phyloP scores from a whole-genome alignment of 2,888 invertebrate genomes.

The Sphecodes monilicornis region DNA sequence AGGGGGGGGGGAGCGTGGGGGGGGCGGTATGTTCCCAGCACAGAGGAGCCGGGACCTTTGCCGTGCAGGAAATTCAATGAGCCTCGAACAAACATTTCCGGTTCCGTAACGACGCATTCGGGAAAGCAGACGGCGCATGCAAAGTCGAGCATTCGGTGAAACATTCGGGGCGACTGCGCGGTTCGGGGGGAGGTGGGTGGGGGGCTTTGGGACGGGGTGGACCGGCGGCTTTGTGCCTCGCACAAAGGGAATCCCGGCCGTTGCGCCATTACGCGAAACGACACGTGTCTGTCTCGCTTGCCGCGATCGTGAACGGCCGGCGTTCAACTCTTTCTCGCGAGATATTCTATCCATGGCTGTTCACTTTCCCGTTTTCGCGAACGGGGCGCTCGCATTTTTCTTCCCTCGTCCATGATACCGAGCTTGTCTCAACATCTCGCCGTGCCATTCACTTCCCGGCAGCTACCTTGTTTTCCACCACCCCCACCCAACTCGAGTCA shows the following conservation, averaged over 20 bases:
- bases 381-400: constrained; percentile 13
- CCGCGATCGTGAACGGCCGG: constrained; percentile 54
- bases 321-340: constrained; percentile 43
- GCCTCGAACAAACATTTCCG: constrained; percentile 70
- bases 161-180: constrained; percentile 20
- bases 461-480: neutral
- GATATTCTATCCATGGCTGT: constrained; percentile 24
- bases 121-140: constrained; percentile 59
- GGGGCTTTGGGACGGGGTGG: constrained; percentile 24
- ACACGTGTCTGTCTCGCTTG: constrained; percentile 65
- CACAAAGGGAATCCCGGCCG: constrained; percentile 64
- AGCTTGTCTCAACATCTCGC: neutral
- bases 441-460: neutral
- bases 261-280: constrained; percentile 69
- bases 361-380: constrained; percentile 29
- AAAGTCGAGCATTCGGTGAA: constrained; percentile 57
- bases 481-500: neutral
- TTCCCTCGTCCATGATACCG: neutral
- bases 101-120: constrained; percentile 69
- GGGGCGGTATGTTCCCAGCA: neutral
- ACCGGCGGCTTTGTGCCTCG: constrained; percentile 59
- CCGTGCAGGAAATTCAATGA: constrained; percentile 66
- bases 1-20: neutral
- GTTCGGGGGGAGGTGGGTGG: neutral
- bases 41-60: constrained; percentile 48